Evolutionary conservation across 1,140 invertebrate species (phyloP).

Genomic region (Campoletis sonorensis): DNA sequence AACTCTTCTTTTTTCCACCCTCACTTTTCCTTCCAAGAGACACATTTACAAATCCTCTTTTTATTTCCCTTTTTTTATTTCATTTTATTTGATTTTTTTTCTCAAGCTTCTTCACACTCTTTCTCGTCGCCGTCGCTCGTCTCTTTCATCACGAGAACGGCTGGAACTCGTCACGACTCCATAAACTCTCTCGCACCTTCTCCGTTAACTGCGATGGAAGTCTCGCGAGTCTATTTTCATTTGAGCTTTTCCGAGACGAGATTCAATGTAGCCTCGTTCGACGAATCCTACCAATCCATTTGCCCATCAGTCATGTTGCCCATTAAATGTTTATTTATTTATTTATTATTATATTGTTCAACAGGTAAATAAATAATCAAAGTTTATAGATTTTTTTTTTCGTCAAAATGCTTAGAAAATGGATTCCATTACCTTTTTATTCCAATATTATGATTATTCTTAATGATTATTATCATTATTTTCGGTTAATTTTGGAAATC

Average conservation of each 20-base stretch:
- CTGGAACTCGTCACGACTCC: constrained; percentile 51
- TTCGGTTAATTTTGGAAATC: neutral
- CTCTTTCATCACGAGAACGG: constrained; percentile 33
- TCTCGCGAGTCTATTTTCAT: constrained; percentile 7
- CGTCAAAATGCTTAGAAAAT: no score
- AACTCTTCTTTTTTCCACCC: constrained; percentile 35
- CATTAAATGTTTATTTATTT: no score
- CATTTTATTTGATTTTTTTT: constrained; percentile 63
- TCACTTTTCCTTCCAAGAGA: constrained; percentile 56
- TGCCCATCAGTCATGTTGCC: no score
- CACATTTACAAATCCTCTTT: constrained; percentile 58
- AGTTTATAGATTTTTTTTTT: no score
- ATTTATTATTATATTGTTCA: no score
- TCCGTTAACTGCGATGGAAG: no score
- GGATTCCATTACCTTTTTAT: no score
- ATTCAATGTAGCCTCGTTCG: neutral
- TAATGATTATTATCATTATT: neutral
- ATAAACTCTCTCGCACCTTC: constrained; percentile 4
- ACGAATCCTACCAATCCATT: no score
- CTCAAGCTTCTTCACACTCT: constrained; percentile 55
- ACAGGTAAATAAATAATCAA: no score
- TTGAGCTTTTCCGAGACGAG: neutral
- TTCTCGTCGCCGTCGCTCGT: neutral
- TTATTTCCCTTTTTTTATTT: no score
- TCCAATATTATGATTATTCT: neutral